These are phyloP conservation scores for Intoshia linei DNA, from an alignment of 1,140 invertebrate species.

Conservation along the genomic window DNA sequence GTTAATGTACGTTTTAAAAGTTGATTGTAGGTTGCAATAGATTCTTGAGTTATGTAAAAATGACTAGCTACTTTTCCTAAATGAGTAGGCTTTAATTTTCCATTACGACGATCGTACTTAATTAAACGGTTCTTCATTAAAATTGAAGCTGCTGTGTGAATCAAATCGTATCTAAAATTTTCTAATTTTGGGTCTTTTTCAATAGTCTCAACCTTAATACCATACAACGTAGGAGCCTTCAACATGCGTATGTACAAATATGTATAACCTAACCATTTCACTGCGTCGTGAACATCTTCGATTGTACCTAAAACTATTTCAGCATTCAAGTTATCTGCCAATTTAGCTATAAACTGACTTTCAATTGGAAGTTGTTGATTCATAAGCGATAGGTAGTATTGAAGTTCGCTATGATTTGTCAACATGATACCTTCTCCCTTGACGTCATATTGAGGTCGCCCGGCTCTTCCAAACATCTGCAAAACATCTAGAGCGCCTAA, in stretches of 20 bases:
- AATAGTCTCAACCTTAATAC: slow-evolving; percentile 40
- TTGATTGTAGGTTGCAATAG: slow-evolving; percentile 80
- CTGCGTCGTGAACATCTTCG: slow-evolving; percentile 66
- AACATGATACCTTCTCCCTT: slow-evolving; percentile 94
- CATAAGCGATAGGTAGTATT: slow-evolving; percentile 78
- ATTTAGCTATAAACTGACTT: slow-evolving; percentile 29
- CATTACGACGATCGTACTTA: slow-evolving; percentile 41
- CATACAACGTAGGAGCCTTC: slow-evolving; percentile 41
- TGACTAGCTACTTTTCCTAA: slow-evolving; percentile 80
- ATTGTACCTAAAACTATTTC: slow-evolving; percentile 83
- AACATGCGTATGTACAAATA: slow-evolving; percentile 56
- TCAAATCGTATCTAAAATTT: slow-evolving; percentile 53
- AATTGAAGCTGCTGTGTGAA: slow-evolving; percentile 70
- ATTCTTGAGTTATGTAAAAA: slow-evolving; percentile 84
- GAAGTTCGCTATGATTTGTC: slow-evolving; percentile 86
- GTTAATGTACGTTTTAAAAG: slow-evolving; percentile 70
- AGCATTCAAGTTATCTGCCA: slow-evolving; percentile 84
- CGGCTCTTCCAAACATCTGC: slow-evolving; percentile 84
- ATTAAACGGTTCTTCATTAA: slow-evolving; percentile 61
- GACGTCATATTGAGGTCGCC: slow-evolving; percentile 83
- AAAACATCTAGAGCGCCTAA: slow-evolving; percentile 74
- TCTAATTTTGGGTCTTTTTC: slow-evolving; percentile 42
- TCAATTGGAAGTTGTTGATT: slow-evolving; percentile 54
- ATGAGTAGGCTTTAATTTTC: slow-evolving; percentile 34
- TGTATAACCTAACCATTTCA: slow-evolving; percentile 67